A percentile compares a stretch with the other conserved stretches of the same genome.
phyloP scores from a whole-genome alignment of 37 sponge, comb jelly and placozoan genomes.

The Aplysina aerophoba region DNA sequence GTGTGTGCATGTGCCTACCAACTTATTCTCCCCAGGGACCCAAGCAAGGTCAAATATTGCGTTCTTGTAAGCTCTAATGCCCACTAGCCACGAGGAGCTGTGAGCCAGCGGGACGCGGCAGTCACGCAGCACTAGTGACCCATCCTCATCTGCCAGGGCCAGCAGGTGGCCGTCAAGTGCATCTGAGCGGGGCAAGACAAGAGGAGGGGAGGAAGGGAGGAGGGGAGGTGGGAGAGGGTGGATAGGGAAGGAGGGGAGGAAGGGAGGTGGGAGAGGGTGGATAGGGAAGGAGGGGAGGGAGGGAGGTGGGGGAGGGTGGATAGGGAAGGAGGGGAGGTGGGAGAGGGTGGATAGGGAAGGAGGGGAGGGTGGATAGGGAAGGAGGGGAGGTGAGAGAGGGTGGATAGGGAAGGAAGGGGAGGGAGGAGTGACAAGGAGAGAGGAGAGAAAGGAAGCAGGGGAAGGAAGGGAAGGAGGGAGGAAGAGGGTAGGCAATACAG shows the following conservation, averaged over 20 bases:
- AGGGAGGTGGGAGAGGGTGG: neutral
- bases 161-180: slow-evolving; percentile 66
- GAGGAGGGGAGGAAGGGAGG: neutral
- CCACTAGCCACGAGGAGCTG: slow-evolving; percentile 20
- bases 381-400: too few species aligned
- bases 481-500: too few species aligned
- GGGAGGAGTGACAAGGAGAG: too few species aligned
- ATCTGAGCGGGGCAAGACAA: slow-evolving; percentile 2
- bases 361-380: too few species aligned
- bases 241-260: neutral
- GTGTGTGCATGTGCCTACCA: slow-evolving; percentile 46
- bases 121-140: slow-evolving; percentile 58
- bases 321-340: too few species aligned
- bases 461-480: too few species aligned
- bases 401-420: too few species aligned
- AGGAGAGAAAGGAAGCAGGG: too few species aligned
- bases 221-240: neutral
- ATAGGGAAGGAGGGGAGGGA: too few species aligned
- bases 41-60: slow-evolving; percentile 78
- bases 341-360: too few species aligned
- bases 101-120: slow-evolving; percentile 5
- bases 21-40: slow-evolving; percentile 34
- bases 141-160: slow-evolving; percentile 75
- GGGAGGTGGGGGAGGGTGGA: too few species aligned
- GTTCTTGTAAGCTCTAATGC: slow-evolving; percentile 54